These are phyloP conservation scores for Morus bassanus DNA, from an alignment of 2,797 vertebrate species.

Conservation along the genomic window DNA sequence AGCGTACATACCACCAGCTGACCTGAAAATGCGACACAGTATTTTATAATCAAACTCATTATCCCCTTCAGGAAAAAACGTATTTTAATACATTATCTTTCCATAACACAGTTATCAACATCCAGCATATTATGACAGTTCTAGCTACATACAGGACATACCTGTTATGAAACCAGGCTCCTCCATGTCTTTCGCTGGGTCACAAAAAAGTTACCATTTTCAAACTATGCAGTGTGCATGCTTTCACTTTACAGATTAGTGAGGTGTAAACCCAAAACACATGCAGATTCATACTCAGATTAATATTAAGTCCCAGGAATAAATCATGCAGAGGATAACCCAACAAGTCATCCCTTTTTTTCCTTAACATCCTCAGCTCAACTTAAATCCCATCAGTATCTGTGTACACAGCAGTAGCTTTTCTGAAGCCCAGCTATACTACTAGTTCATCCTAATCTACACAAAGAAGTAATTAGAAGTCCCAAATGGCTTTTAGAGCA, in stretches of 20 bases:
- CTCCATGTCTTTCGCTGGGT: neutral
- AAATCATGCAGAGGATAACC: neutral
- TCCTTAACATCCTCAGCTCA: neutral
- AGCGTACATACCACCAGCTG: constrained; percentile 97
- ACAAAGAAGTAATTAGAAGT: neutral
- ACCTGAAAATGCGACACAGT: constrained; percentile 78
- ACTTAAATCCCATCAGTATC: neutral
- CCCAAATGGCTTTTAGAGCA: constrained; percentile 2
- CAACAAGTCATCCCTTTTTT: neutral
- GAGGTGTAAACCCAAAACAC: neutral
- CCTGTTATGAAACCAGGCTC: neutral
- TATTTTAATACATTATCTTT: constrained; percentile 23
- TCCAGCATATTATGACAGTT: neutral
- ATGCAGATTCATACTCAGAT: neutral
- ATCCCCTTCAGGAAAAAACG: constrained; percentile 13
- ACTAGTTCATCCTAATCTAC: neutral
- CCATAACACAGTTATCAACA: neutral
- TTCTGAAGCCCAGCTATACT: neutral
- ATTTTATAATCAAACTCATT: constrained; percentile 49
- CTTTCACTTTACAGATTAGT: neutral
- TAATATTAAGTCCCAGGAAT: neutral
- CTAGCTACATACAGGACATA: neutral
- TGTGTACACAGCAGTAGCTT: neutral
- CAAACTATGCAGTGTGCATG: fast-evolving
- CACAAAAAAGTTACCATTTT: neutral